Evolutionary conservation across 2,797 vertebrate species (phyloP).

Genomic region (Adrianichthys oophorus): DNA sequence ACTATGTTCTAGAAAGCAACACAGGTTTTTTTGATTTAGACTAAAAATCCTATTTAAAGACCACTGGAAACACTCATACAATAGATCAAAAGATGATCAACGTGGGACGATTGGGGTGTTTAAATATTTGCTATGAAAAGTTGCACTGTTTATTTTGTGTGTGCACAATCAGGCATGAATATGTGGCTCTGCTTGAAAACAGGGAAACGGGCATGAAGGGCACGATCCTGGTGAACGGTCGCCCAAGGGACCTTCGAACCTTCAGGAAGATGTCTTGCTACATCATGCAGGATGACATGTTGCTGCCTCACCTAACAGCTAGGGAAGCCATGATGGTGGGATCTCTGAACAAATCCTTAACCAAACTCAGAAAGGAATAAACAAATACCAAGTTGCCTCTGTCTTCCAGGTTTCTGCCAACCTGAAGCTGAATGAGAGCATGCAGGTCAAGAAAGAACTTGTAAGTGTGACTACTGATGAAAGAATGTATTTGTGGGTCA

Average conservation of each 20-base stretch:
- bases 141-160: background rate
- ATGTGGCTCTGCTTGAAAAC: slow-evolving; percentile 20
- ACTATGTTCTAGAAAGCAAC: no score
- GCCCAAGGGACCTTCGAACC: slow-evolving; percentile 88
- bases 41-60: no score
- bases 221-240: slow-evolving; percentile 92
- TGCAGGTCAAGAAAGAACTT: slow-evolving; percentile 95
- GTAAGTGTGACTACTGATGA: slow-evolving; percentile 73
- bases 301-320: slow-evolving; percentile 91
- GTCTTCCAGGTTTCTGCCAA: slow-evolving; percentile 89
- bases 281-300: slow-evolving; percentile 99
- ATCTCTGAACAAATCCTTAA: background rate
- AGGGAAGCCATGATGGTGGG: slow-evolving; percentile 98
- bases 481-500: background rate
- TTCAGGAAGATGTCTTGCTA: slow-evolving; percentile 99
- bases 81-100: no score
- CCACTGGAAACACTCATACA: no score
- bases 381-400: slow-evolving; percentile 6
- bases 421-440: slow-evolving; percentile 93
- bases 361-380: background rate
- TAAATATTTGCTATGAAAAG: background rate
- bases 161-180: background rate
- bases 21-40: no score
- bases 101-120: no score
- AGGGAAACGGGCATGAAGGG: slow-evolving; percentile 98